Evolutionary conservation across 2,797 vertebrate genomes (phyloP).

Genomic region (Petrocephalus sullivani): DNA sequence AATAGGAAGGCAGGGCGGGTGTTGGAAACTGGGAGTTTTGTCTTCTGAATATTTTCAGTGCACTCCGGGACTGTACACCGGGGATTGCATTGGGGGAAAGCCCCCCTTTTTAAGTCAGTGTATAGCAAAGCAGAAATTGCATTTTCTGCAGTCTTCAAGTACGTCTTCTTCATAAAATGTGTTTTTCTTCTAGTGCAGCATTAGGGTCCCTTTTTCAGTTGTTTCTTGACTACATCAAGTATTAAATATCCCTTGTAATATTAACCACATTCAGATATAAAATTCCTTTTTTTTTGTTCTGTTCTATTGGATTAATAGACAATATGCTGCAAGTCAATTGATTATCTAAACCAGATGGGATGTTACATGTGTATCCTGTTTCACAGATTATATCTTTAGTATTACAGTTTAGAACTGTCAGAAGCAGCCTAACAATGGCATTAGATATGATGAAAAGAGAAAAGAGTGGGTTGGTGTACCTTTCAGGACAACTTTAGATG

Average conservation of each 20-base stretch:
- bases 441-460: neutral
- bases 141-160: neutral
- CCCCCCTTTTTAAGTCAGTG: neutral
- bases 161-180: neutral
- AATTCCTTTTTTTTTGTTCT: neutral
- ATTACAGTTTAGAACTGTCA: neutral
- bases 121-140: neutral
- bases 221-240: neutral
- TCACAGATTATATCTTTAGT: neutral
- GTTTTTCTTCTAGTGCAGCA: neutral
- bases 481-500: conserved; percentile 61
- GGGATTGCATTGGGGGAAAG: neutral
- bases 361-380: neutral
- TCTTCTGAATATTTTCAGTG: neutral
- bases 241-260: neutral
- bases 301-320: no score
- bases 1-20: neutral
- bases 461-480: conserved; percentile 69
- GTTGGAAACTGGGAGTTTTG: neutral
- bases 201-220: neutral
- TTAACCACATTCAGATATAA: neutral
- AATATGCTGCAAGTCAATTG: neutral
- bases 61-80: neutral
- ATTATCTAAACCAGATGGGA: neutral
- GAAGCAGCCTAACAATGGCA: neutral